These are phyloP conservation scores for Unio delphinus DNA, from an alignment of 2,888 invertebrate species.

Conservation along the genomic window DNA sequence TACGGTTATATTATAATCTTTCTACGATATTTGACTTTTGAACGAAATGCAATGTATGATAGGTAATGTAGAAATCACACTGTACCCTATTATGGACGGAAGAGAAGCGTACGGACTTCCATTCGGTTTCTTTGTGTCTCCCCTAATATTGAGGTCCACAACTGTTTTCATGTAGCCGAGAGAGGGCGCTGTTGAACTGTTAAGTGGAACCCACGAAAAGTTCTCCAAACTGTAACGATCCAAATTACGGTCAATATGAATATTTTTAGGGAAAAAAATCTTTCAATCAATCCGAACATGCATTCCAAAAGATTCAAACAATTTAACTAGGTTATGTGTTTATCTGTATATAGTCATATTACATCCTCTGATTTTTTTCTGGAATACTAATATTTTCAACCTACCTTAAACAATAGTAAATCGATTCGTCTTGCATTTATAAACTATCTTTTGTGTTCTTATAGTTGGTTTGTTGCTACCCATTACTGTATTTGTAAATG, in stretches of 20 bases:
- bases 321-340: not conserved
- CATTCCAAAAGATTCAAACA: not conserved
- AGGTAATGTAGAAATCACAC: not conserved
- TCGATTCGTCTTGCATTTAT: too few relatives aligned
- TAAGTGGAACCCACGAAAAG: slow-evolving; percentile 15
- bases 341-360: not conserved
- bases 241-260: too few relatives aligned
- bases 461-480: too few relatives aligned
- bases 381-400: too few relatives aligned
- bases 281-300: too few relatives aligned
- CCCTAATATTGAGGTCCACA: slow-evolving; percentile 19
- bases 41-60: not conserved
- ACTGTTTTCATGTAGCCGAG: slow-evolving; percentile 22
- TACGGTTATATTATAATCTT: too few relatives aligned
- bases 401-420: too few relatives aligned
- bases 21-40: too few relatives aligned
- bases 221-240: slow-evolving; percentile 12
- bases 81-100: slow-evolving; percentile 31
- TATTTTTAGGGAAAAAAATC: too few relatives aligned
- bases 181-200: not conserved
- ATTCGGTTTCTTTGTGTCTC: slow-evolving; percentile 26
- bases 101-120: slow-evolving; percentile 30
- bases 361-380: not conserved
- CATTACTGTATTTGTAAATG: too few relatives aligned
- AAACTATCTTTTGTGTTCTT: too few relatives aligned